Evolutionary conservation across 2,888 invertebrate genomes (phyloP), one percentile per base, ranked within the genome.

Genomic region (Drosophila longiperda): DNA sequence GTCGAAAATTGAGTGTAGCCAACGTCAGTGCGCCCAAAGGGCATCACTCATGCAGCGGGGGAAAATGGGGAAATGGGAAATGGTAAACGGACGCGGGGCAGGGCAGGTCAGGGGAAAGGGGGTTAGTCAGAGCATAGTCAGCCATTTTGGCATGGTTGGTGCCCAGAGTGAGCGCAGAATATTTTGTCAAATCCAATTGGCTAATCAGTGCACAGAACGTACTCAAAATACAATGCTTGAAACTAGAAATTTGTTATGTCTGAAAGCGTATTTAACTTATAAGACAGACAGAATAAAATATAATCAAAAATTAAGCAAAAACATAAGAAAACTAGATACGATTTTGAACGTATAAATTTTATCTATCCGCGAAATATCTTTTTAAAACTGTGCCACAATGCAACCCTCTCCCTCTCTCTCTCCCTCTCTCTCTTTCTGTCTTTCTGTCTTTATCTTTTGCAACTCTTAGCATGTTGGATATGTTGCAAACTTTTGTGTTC

Each of bases 1-100:
- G 87, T 23, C 60, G 87, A 85, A 85, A 90, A 90, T 85, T 89
- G 89, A 84, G 89, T 81, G 75, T 78, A 82, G 79, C 90, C 73
- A 71, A 73, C 74, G 80, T 66, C 62, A 81, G 64, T 48, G 36
- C 17, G 57, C 73, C 70, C 83, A 70, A 68, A 75, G 70, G 79
- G 66, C 83, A 76, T 67, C 63, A 52, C 45, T 65, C 62, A 59
- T 49, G 23, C 55, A 58, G 48, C 49, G 32, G 49, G 29, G 55
- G 26, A 3, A 23, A 26, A 23, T 23, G 26, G 29, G 26, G 6
- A 48, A 6, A 26, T 26, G 6, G 15, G 34, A 23, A 6, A 36
- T 54, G 34, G 23, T 9, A 15, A n/a, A 40, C 40, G 29, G 38
- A 12, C 8, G 12, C 20, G 45, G 15, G 26, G 23, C 32, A 15